Base-by-base conservation (phyloP, 2,797 vertebrate genomes). In the Urocyon cinereoargenteus region DNA sequence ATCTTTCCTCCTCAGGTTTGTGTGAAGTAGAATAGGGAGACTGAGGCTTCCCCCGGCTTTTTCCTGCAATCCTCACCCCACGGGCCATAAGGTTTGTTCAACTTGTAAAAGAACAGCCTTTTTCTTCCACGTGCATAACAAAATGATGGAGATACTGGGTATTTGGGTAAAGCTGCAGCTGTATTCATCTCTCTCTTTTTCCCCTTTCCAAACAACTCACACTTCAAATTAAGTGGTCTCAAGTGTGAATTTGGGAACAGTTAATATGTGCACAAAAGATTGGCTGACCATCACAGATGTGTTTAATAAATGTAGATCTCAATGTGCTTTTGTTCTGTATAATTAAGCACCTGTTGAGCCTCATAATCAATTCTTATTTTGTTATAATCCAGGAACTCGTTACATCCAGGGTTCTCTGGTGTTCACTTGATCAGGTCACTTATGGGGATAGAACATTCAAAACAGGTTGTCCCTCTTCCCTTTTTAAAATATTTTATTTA, bases 321-420 rank as follows among this genome's bases (percentile, higher is more conserved):
- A 96, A 83, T 88, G 83, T 91, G 95, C 72, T 75, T 90, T 68
- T 91, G 86, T 94, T 98, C 82, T 31, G 90, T 57, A 83, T 98
- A 97, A 98, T 98, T 97, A 98, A 98, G 97, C 93, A 87, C 81
- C 85, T 97, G 91, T 84, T 97, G 96, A 89, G 90, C 89, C 86
- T 97, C 98, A 97, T 92, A 97, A 97, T 90, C 90, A 95, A 97
- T 95, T 70, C 61, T 95, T 85, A 98, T 94, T 96, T 87, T 97
- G 96, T 59, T 95, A 94, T 94, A 93, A 96, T 92, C 88, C 98
- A 98, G 68, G 22, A 98, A 94, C 64, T 85, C 26, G 70, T 96
- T 97, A 89, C 51, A 95, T 91, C 81, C 83, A 96, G 84, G 59
- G 77, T 31, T 90, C 77, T 89, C 66, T 88, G 45, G 15, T 89